phyloP scores from a whole-genome alignment of 2,888 invertebrate species.

The Euproctis similis region DNA sequence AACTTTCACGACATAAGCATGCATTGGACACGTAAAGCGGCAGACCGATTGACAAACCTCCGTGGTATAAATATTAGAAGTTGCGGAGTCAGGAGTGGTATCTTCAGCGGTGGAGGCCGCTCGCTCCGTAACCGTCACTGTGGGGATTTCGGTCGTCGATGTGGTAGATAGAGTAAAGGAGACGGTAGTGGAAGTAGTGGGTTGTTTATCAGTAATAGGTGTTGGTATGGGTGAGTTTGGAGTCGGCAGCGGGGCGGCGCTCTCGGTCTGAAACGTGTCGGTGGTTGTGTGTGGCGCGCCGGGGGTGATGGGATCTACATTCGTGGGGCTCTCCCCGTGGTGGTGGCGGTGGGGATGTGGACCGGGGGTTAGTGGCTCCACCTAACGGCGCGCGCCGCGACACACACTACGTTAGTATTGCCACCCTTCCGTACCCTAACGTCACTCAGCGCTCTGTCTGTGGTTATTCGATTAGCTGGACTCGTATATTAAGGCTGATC shows the following conservation, averaged over 20 bases:
- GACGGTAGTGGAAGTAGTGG: slow-evolving; percentile 6
- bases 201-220: slow-evolving; percentile 13
- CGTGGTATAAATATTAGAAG: slow-evolving; percentile 64
- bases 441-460: slow-evolving; percentile 49
- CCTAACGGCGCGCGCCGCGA: slow-evolving; percentile 61
- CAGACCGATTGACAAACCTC: slow-evolving; percentile 69
- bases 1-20: slow-evolving; percentile 28
- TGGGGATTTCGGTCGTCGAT: slow-evolving; percentile 9
- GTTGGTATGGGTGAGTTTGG: slow-evolving; percentile 14
- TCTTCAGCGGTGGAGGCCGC: slow-evolving; percentile 35
- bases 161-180: neutral
- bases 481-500: slow-evolving; percentile 10
- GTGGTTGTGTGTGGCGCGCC: slow-evolving; percentile 57
- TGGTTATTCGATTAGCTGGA: slow-evolving; percentile 36
- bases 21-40: slow-evolving; percentile 40
- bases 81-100: slow-evolving; percentile 50
- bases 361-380: slow-evolving; percentile 34
- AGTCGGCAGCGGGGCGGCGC: slow-evolving; percentile 35
- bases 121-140: slow-evolving; percentile 41
- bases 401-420: slow-evolving; percentile 67
- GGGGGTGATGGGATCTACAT: slow-evolving; percentile 20
- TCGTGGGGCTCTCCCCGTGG: slow-evolving; percentile 53
- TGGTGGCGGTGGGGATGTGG: slow-evolving; percentile 66
- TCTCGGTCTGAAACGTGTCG: slow-evolving; percentile 68
- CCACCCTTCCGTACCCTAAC: slow-evolving; percentile 35